Evolutionary conservation across 2,113 vertebrate genomes (phyloP), one percentile per base, ranked within the genome.

Genomic region (Corvus hawaiiensis): DNA sequence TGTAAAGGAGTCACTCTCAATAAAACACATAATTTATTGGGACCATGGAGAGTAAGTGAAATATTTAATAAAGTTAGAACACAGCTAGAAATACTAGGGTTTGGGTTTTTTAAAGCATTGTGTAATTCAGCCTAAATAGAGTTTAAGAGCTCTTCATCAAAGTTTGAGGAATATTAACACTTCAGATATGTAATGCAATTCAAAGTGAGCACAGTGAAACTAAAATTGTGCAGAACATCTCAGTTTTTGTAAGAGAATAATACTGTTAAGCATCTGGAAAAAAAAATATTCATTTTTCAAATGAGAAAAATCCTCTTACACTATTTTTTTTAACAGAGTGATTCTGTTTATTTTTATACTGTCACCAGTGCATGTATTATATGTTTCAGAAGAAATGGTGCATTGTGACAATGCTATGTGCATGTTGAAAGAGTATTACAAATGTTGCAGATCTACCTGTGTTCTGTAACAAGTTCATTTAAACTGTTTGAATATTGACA

Each of bases 341-440:
- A 87, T 81, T 80, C 67, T 67, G 66, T 89, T 93, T 96, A 94
- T 97, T 94, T 90, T 87, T 97, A 80, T 86, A 95, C 77, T 93
- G 55, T 94, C 90, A 86, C 16, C 13, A 71, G 26, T 91, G 43
- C 64, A 93, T 90, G 67, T 56, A 27, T 77, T 78, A 27, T 1
- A 35, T 43, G 7, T 69, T 91, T 62, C 73, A 77, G 59, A 93
- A 59, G 48, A 90, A 85, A 72, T 20, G 33, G 21, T 91, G 27
- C n/a, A 64, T 95, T 95, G 54, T 91, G 63, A 87, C 61, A 95
- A 49, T 48, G 32, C 35, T 87, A 1, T 82, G 30, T 93, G 85
- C 94, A 92, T 96, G 88, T 49, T 75, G 58, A 81, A 93, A 22
- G 24, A 80, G 16, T 75, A 49, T 37, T 67, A 54, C 24, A 77